Evolutionary conservation across 2,888 invertebrate species (phyloP), one percentile per base, ranked within the genome.

Genomic region (Rosalia funebris): DNA sequence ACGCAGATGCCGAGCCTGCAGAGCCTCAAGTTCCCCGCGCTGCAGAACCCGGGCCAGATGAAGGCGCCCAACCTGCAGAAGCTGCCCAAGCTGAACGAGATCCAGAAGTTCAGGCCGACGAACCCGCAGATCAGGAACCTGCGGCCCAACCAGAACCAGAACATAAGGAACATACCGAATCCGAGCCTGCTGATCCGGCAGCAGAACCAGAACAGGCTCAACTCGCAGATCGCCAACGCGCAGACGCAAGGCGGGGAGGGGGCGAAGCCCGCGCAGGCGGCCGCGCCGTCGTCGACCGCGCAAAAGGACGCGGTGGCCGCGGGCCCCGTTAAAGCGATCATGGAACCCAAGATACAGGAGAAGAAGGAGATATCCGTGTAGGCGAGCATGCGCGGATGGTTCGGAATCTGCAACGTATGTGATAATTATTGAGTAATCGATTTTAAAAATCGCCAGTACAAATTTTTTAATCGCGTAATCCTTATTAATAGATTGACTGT

Each of bases 141-240:
- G 60, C 66, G 79, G 25, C 79, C 81, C 0, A 79, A 81, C 70
- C 79, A 84, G 75, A 88, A 88, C 72, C 87, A 87, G 57, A 85
- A 84, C 15, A 86, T 88, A 17, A 80, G 88, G 37, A 87, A 86
- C 69, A 88, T 88, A 64, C 88, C 88, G 2, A 88, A 88, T 78
- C 88, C 88, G 2, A 87, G 87, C 50, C 82, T 86, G 5, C 68
- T 88, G 68, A 83, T 87, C 36, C 83, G 84, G 66, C 83, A 87
- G 60, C 86, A 86, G 71, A 82, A 83, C 68, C 82, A 82, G 59
- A 81, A 77, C 57, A 71, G 79, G 34, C 63, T 77, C 16, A 76
- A 77, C 53, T 69, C 75, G 5, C 59, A 75, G 16, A 65, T 66
- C 16, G 14, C 37, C 50, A 57, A 25, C 20, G 9, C 19, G 11